Evolutionary conservation across 1,140 invertebrate genomes (phyloP).

Genomic region (Psix sp.): DNA sequence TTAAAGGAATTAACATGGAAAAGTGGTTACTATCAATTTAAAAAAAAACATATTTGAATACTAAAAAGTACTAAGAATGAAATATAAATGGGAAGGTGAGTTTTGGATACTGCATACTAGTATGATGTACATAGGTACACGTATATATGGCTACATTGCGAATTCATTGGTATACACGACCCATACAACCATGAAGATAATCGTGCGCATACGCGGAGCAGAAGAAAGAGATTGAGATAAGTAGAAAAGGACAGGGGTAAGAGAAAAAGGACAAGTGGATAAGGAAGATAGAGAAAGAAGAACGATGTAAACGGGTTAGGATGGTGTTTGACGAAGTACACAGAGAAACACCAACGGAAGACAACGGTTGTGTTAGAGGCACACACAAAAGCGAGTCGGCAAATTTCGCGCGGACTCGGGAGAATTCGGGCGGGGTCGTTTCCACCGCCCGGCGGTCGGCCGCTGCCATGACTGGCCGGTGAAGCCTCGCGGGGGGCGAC

Average conservation of each 20-base stretch:
- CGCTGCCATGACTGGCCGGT: constrained; percentile 69
- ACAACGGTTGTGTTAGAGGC: constrained; percentile 59
- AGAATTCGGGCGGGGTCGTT: constrained; percentile 57
- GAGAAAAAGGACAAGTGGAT: constrained; percentile 4
- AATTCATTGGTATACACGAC: not conserved
- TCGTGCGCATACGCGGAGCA: constrained; percentile 5
- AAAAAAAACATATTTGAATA: too few relatives aligned
- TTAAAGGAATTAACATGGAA: too few relatives aligned
- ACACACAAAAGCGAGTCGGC: constrained; percentile 54
- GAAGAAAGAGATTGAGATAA: constrained; percentile 2
- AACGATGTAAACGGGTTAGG: constrained; percentile 1
- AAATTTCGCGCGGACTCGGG: constrained; percentile 57
- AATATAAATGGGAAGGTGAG: too few relatives aligned
- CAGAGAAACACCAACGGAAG: too few relatives aligned
- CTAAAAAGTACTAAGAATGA: too few relatives aligned
- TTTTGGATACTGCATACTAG: constrained; percentile 19
- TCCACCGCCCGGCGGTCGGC: constrained; percentile 62
- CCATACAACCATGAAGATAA: not conserved
- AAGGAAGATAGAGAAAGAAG: constrained; percentile 1
- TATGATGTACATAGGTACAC: constrained; percentile 5
- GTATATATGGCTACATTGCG: not conserved
- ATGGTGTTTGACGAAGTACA: too few relatives aligned
- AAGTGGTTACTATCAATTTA: too few relatives aligned
- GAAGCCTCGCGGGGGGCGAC: constrained; percentile 46
- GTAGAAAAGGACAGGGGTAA: not conserved